phyloP scores from a whole-genome alignment of 2,797 vertebrate species.

The Gallinago stenura region DNA sequence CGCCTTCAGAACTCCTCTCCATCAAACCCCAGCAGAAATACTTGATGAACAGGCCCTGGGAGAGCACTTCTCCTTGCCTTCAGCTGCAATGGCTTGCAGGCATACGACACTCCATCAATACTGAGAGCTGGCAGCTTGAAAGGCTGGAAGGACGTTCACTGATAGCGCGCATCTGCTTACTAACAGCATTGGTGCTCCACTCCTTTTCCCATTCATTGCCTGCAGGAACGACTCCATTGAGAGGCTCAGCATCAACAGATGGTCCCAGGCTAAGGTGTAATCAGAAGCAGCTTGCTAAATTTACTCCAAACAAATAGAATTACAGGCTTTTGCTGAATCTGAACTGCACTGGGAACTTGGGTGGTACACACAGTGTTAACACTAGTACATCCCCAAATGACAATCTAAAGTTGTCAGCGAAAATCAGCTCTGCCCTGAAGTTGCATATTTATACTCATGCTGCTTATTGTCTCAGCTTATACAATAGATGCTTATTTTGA shows the following conservation, averaged over 20 bases:
- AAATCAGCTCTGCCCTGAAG: background rate
- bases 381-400: background rate
- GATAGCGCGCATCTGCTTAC: slow-evolving; percentile 80
- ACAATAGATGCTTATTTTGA: slow-evolving; percentile 18
- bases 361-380: slow-evolving; percentile 49
- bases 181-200: slow-evolving; percentile 58
- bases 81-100: slow-evolving; percentile 68
- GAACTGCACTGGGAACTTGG: slow-evolving; percentile 66
- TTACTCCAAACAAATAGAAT: slow-evolving; percentile 80
- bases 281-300: slow-evolving; percentile 81
- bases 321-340: slow-evolving; percentile 70
- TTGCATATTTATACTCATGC: background rate
- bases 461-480: slow-evolving; percentile 10
- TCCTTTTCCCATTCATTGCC: slow-evolving; percentile 71
- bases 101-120: slow-evolving; percentile 79
- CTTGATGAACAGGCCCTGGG: slow-evolving; percentile 71
- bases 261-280: slow-evolving; percentile 79
- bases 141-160: slow-evolving; percentile 68
- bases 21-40: slow-evolving; percentile 67
- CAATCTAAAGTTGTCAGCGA: background rate
- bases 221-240: slow-evolving; percentile 73
- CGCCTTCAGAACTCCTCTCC: slow-evolving; percentile 68
- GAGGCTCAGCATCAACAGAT: slow-evolving; percentile 77
- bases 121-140: slow-evolving; percentile 81
- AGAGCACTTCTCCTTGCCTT: slow-evolving; percentile 76